phyloP scores from a whole-genome alignment of 2,797 vertebrate genomes.

The Onychomys arenicola region DNA sequence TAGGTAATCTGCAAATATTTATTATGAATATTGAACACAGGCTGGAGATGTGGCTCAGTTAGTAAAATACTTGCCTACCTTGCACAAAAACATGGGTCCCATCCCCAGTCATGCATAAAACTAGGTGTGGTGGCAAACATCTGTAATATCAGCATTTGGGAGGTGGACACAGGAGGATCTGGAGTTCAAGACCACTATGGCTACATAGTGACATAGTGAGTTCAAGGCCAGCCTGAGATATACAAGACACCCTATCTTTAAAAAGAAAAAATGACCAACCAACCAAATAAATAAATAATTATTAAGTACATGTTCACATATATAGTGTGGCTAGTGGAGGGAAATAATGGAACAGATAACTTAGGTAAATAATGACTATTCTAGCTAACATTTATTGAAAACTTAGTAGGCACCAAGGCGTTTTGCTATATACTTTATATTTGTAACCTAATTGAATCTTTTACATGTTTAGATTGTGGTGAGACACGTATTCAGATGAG shows the following conservation, averaged over 20 bases:
- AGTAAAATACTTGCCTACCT: background rate
- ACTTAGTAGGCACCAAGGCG: background rate
- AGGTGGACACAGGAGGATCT: background rate
- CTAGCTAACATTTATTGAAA: slow-evolving; percentile 49
- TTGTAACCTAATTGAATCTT: slow-evolving; percentile 58
- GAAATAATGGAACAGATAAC: background rate
- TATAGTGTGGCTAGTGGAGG: background rate
- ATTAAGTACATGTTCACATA: background rate
- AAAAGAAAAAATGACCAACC: background rate
- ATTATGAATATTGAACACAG: background rate
- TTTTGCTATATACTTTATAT: slow-evolving; percentile 49
- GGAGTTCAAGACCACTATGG: background rate
- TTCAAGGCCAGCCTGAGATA: background rate
- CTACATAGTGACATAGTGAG: background rate
- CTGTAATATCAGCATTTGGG: background rate
- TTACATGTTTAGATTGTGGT: slow-evolving; percentile 49
- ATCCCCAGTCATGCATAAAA: background rate
- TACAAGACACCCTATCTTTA: background rate
- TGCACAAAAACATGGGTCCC: background rate
- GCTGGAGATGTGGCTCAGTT: background rate
- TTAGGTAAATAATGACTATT: slow-evolving; percentile 33
- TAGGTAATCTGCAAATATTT: background rate
- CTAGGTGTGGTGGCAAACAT: background rate
- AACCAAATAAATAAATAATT: background rate
- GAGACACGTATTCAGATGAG: slow-evolving; percentile 11